A percentile compares a stretch with the other conserved stretches of the same genome.
Evolutionary conservation across 2,113 vertebrate species (phyloP).

Genomic region (Nannospalax galili): DNA sequence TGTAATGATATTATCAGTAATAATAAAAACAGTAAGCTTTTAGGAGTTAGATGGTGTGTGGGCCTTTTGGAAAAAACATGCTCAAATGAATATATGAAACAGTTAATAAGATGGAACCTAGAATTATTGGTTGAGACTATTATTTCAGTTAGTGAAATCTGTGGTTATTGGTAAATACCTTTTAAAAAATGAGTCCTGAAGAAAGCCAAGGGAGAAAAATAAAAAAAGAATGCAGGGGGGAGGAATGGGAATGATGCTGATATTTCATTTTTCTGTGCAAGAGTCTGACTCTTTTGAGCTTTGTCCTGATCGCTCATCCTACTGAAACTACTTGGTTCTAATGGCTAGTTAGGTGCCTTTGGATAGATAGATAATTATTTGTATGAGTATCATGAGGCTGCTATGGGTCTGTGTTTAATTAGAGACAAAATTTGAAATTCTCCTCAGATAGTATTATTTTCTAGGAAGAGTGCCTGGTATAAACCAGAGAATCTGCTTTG

Average conservation of each 20-base stretch:
- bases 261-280: constrained; percentile 39
- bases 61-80: not conserved
- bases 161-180: constrained; percentile 32
- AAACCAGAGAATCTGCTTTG: constrained; percentile 57
- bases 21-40: not conserved
- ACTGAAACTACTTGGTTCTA: not conserved
- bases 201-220: not conserved
- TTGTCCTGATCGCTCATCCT: not conserved
- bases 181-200: constrained; percentile 45
- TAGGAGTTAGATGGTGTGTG: not conserved
- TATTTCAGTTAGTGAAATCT: constrained; percentile 10
- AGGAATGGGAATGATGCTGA: not conserved
- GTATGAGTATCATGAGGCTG: not conserved
- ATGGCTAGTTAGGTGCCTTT: not conserved
- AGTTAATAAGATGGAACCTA: constrained; percentile 44
- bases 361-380: constrained; percentile 18
- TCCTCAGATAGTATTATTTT: constrained; percentile 48
- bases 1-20: constrained; percentile 13
- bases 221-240: too few species aligned
- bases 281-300: not conserved
- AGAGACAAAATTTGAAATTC: constrained; percentile 43
- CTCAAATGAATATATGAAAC: not conserved
- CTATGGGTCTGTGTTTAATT: constrained; percentile 32
- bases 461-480: constrained; percentile 52
- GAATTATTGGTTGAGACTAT: too few species aligned